Evolutionary conservation across 1,140 invertebrate genomes (phyloP).

Genomic region (Vollenhovia emeryi): DNA sequence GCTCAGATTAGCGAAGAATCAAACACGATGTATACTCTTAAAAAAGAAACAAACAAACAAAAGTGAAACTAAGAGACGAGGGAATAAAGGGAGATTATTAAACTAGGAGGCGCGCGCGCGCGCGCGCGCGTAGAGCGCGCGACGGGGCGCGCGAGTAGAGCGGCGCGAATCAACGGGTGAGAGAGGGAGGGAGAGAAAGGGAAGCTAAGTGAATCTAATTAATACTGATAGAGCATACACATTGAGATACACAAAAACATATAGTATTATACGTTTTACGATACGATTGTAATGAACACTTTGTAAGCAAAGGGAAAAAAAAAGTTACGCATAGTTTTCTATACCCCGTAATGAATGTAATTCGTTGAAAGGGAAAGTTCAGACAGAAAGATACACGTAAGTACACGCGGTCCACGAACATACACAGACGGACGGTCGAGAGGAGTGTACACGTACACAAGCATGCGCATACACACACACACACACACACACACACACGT

Average conservation of each 20-base stretch:
- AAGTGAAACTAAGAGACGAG: slow-evolving; percentile 48
- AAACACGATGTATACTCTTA: slow-evolving; percentile 79
- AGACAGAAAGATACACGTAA: slow-evolving; percentile 18
- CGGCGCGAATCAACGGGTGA: slow-evolving; percentile 25
- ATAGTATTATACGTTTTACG: slow-evolving; percentile 84
- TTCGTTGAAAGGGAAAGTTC: slow-evolving; percentile 75
- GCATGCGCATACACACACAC: background rate
- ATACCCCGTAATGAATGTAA: slow-evolving; percentile 81
- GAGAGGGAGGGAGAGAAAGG: slow-evolving; percentile 51
- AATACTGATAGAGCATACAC: slow-evolving; percentile 62
- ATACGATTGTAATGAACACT: slow-evolving; percentile 79
- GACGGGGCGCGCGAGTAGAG: slow-evolving; percentile 12
- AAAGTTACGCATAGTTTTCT: slow-evolving; percentile 82
- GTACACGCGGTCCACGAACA: slow-evolving; percentile 10
- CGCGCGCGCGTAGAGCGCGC: background rate
- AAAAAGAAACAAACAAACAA: slow-evolving; percentile 56
- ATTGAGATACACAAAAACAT: slow-evolving; percentile 77
- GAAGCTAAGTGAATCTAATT: slow-evolving; percentile 52
- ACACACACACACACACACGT: slow-evolving; percentile 62
- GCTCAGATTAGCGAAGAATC: slow-evolving; percentile 81
- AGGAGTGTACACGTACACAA: slow-evolving; percentile 55
- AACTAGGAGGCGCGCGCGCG: slow-evolving; percentile 51
- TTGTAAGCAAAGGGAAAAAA: slow-evolving; percentile 76
- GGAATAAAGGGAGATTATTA: slow-evolving; percentile 61
- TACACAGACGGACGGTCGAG: slow-evolving; percentile 10